Evolutionary conservation across 2,888 invertebrate genomes (phyloP).

Genomic region (Chouioia cunea): DNA sequence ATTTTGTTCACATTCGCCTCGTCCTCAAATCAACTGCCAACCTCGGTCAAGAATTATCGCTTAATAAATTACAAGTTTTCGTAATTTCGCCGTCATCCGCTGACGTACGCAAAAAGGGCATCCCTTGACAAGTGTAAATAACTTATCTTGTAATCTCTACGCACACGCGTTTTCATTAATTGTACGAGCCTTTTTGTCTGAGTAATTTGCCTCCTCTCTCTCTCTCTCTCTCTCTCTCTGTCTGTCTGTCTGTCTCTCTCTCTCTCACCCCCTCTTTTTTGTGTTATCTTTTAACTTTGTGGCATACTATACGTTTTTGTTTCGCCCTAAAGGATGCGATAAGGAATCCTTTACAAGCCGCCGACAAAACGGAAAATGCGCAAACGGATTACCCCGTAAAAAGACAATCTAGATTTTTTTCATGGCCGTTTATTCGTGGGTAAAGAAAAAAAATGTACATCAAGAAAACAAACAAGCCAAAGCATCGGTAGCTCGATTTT

Average conservation of each 20-base stretch:
- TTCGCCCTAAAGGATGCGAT: conserved; percentile 31
- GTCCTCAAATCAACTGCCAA: too few relatives aligned
- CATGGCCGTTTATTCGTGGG: too few relatives aligned
- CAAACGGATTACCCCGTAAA: conserved; percentile 18
- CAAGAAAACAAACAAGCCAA: too few relatives aligned
- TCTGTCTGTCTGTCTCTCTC: not conserved
- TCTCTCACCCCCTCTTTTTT: not conserved
- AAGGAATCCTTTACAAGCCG: conserved; percentile 29
- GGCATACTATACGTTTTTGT: conserved; percentile 17
- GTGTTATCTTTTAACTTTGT: conserved; percentile 23
- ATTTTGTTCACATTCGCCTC: too few relatives aligned
- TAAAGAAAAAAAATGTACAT: too few relatives aligned
- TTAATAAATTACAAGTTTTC: too few relatives aligned
- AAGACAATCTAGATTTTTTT: conserved; percentile 2
- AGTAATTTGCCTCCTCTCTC: not conserved
- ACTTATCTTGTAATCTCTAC: not conserved
- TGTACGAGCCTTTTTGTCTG: not conserved
- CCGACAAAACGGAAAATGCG: conserved; percentile 34
- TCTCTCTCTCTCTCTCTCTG: not conserved
- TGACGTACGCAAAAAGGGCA: too few relatives aligned
- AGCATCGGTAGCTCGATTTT: too few relatives aligned
- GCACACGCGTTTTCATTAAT: conserved; percentile 8
- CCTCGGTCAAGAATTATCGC: too few relatives aligned
- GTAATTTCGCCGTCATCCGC: too few relatives aligned
- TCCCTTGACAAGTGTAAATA: too few relatives aligned